Conservation (phyloP, 1,140 invertebrate genomes). For the Hypsibius dujardini region DNA sequence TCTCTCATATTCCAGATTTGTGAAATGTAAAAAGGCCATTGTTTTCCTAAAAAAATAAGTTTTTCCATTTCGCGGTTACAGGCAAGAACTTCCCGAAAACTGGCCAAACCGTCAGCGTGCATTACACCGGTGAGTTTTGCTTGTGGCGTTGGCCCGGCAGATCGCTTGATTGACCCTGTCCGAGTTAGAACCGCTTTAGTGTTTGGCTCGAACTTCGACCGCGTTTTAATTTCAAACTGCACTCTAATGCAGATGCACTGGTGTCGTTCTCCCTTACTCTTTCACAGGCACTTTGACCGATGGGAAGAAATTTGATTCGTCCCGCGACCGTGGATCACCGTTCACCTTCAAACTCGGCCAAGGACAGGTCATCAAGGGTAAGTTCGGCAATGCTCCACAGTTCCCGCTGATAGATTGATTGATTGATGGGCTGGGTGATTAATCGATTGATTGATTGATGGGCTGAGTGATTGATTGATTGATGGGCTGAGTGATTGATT, state of each 20-base stretch:
- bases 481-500: neutral
- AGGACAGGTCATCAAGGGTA: constrained; percentile 70
- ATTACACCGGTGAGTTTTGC: constrained; percentile 56
- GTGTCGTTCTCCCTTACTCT: neutral
- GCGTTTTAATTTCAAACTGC: constrained; percentile 14
- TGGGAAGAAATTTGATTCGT: constrained; percentile 82
- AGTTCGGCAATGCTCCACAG: neutral
- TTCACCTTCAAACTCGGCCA: constrained; percentile 85
- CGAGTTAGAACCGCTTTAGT: constrained; percentile 23
- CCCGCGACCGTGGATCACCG: constrained; percentile 68
- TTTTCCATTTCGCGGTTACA: constrained; percentile 32
- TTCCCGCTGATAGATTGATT: neutral
- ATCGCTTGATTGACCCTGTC: neutral
- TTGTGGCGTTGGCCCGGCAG: neutral
- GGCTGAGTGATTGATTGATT: neutral
- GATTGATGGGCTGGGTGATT: too few relatives aligned
- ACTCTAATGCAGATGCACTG: constrained; percentile 9
- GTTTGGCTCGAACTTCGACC: constrained; percentile 21
- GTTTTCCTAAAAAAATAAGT: neutral
- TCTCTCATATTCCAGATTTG: neutral
- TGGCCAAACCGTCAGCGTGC: constrained; percentile 78
- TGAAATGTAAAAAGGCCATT: neutral
- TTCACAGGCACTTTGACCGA: constrained; percentile 49
- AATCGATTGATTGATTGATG: neutral
- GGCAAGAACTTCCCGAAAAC: constrained; percentile 71